These are phyloP conservation scores for Acrocephalus arundinaceus DNA, from an alignment of 2,113 vertebrate species.

Conservation along the genomic window DNA sequence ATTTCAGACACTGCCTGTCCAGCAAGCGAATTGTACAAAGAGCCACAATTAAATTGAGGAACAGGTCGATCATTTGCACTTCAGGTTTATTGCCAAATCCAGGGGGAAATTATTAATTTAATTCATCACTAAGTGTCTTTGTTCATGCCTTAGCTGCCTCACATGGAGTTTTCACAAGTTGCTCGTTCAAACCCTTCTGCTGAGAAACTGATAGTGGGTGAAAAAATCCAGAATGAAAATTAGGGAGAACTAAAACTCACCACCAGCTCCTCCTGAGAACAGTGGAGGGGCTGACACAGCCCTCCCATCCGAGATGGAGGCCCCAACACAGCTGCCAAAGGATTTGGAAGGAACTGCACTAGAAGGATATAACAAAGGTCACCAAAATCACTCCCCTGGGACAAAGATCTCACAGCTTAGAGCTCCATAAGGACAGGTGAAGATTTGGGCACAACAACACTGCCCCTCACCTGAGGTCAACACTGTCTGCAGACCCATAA, in stretches of 20 bases:
- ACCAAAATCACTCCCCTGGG: background rate
- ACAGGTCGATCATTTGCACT: background rate
- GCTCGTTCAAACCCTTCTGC: background rate
- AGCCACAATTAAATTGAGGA: background rate
- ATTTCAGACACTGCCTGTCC: background rate
- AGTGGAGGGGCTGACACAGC: fast-evolving
- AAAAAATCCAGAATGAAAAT: background rate
- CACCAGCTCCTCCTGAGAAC: background rate
- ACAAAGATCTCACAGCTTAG: background rate
- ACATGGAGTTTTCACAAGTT: background rate
- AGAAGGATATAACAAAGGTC: background rate
- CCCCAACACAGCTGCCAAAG: background rate
- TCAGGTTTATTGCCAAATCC: slow-evolving; percentile 1
- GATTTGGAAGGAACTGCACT: background rate
- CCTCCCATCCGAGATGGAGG: fast-evolving
- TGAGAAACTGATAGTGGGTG: background rate
- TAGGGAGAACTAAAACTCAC: background rate
- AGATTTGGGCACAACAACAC: background rate
- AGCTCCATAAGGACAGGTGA: background rate
- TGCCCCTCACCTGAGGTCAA: background rate
- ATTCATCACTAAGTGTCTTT: background rate
- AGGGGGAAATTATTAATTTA: background rate
- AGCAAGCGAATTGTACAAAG: background rate
- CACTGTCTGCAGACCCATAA: background rate
- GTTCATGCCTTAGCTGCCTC: background rate